phyloP scores from a whole-genome alignment of 2,113 vertebrate species.

The Balaeniceps rex region DNA sequence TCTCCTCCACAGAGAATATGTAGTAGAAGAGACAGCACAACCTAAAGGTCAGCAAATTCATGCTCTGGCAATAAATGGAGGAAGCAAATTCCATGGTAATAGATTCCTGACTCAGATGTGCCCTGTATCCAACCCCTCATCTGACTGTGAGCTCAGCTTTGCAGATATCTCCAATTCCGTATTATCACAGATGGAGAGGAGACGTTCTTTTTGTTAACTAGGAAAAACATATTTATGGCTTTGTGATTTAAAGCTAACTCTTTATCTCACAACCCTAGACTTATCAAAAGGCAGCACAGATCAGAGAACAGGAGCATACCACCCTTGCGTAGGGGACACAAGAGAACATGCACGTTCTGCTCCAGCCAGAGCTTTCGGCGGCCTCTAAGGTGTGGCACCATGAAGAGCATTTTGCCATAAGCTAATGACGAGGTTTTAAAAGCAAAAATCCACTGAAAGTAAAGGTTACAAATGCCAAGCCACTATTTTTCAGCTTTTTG shows the following conservation, averaged over 20 bases:
- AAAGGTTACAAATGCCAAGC: not conserved
- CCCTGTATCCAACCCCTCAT: not conserved
- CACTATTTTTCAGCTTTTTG: not conserved
- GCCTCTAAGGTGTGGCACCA: not conserved
- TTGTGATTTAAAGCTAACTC: not conserved
- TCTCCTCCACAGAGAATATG: not conserved
- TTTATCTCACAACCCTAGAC: not conserved
- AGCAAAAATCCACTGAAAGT: not conserved
- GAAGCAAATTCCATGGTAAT: not conserved
- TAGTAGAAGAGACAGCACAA: not conserved
- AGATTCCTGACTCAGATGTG: not conserved
- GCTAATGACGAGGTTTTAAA: not conserved
- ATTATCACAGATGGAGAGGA: not conserved
- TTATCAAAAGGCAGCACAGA: not conserved
- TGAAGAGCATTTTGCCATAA: not conserved
- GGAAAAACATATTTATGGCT: not conserved
- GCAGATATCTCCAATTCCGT: not conserved
- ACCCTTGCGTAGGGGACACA: not conserved
- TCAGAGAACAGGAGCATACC: not conserved
- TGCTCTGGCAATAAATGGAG: not conserved
- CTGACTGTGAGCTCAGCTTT: not conserved
- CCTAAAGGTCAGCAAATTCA: not conserved
- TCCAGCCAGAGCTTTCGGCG: not conserved
- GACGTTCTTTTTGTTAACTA: not conserved
- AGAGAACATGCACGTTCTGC: not conserved